Conservation (phyloP, 2,797 vertebrate genomes). For the Platalea minor region DNA sequence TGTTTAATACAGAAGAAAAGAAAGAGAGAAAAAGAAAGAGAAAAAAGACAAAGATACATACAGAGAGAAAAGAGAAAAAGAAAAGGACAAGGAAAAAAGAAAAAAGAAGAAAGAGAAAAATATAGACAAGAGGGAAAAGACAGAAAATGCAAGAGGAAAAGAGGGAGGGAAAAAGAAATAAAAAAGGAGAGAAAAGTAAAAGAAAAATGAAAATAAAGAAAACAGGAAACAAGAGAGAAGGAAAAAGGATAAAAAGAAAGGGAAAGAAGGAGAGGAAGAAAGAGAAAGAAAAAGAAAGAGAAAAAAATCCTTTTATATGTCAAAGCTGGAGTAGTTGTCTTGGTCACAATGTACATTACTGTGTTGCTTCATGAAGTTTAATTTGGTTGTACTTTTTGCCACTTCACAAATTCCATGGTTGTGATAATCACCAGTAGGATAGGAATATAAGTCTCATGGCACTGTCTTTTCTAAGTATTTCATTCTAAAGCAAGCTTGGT, state of each 20-base stretch:
- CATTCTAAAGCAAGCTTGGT: background rate
- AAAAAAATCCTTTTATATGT: background rate
- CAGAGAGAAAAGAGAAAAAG: background rate
- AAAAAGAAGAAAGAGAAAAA: background rate
- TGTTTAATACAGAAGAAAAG: constrained; percentile 6
- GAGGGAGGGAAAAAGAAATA: background rate
- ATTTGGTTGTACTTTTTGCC: constrained; percentile 23
- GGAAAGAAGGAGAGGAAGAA: background rate
- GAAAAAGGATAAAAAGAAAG: background rate
- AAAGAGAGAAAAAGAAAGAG: background rate
- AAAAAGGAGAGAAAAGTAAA: background rate
- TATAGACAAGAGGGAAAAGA: background rate
- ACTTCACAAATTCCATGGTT: constrained; percentile 16
- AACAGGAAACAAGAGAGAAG: background rate
- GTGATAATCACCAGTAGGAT: background rate
- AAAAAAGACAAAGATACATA: background rate
- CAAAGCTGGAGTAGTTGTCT: background rate
- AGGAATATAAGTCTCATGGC: background rate
- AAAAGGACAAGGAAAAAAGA: background rate
- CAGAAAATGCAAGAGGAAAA: background rate
- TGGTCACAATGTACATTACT: background rate
- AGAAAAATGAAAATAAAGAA: background rate
- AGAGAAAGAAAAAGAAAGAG: background rate
- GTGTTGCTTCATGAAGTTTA: background rate
- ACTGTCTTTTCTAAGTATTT: background rate